These are phyloP conservation scores for Allolobophora icterica DNA, from an alignment of 2,888 invertebrate genomes.

Conservation along the genomic window DNA sequence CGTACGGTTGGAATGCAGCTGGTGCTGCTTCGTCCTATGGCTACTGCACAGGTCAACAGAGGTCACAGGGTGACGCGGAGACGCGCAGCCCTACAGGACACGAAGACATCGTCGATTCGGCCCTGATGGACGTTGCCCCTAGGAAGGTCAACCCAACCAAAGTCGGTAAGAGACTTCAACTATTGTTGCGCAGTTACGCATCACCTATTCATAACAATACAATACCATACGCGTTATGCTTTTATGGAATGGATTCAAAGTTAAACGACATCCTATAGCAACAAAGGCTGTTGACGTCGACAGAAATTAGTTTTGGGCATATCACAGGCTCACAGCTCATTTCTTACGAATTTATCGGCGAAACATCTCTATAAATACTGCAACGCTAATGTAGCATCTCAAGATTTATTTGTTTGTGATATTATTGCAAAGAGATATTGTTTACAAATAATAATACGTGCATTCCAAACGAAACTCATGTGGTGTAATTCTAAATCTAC, in stretches of 20 bases:
- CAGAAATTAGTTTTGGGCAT: no score
- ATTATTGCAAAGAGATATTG: background rate
- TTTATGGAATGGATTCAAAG: no score
- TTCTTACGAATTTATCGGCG: no score
- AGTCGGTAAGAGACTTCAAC: slow-evolving; percentile 5
- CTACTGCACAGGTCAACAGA: slow-evolving; percentile 52
- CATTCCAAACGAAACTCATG: background rate
- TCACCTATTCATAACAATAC: background rate
- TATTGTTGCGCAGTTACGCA: no score
- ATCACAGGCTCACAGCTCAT: no score
- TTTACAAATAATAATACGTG: background rate
- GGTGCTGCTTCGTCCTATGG: slow-evolving; percentile 49
- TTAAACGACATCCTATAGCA: no score
- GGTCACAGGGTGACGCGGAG: slow-evolving; percentile 48
- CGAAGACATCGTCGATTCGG: background rate
- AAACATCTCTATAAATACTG: background rate
- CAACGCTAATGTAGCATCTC: background rate
- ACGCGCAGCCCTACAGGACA: background rate
- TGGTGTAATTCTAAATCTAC: background rate
- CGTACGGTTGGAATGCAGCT: slow-evolving; percentile 53
- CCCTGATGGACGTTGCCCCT: slow-evolving; percentile 23
- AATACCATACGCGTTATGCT: background rate
- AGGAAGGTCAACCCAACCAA: slow-evolving; percentile 37
- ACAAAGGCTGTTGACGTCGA: no score
- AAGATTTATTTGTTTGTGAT: background rate